Evolutionary conservation across 2,888 invertebrate genomes (phyloP), one percentile per base, ranked within the genome.

Genomic region (Drosophila eohydei): DNA sequence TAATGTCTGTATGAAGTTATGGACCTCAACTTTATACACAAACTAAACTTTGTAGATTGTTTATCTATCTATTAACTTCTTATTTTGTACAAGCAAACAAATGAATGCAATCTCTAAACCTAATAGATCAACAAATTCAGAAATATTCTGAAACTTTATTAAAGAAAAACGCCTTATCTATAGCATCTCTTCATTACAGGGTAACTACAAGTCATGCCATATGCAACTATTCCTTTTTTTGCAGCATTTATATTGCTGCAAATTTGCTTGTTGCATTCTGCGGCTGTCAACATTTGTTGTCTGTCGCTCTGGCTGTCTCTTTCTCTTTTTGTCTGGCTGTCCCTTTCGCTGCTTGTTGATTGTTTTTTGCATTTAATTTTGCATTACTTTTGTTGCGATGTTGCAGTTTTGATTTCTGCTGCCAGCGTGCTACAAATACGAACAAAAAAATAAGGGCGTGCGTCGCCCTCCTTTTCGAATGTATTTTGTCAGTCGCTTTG

Each of bases 301-400:
- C 61, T 52, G 28, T 28, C 28, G 26, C 40, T 32, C 30, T 40
- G 40, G 0, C 38, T 28, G 26, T 9, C 48, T 30, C 44, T 21
- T 16, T 63, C 34, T n/a, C 51, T 48, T 16, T 48, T 50, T 36
- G 48, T 43, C 51, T 38, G 36, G 28, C 40, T 58, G 48, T 48
- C 34, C 63, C 57, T 52, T 30, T 36, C 63, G 55, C 43, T 71
- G 63, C 59, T 60, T 57, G 65, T 48, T 78, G 84, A 74, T 81
- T 83, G 84, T 76, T 82, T 88, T 76, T 77, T 70, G 66, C 83
- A 77, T 88, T 84, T 88, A 84, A 88, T 88, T 85, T 74, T 73
- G 69, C 81, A 89, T 83, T 83, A 83, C 78, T 83, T 79, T 72
- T 83, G 71, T 64, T 68, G 67, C 72, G 43, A 57, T 80, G 54